These are phyloP conservation scores for Thereuonema tuberculata DNA, from an alignment of 1,140 invertebrate species.

Conservation along the genomic window DNA sequence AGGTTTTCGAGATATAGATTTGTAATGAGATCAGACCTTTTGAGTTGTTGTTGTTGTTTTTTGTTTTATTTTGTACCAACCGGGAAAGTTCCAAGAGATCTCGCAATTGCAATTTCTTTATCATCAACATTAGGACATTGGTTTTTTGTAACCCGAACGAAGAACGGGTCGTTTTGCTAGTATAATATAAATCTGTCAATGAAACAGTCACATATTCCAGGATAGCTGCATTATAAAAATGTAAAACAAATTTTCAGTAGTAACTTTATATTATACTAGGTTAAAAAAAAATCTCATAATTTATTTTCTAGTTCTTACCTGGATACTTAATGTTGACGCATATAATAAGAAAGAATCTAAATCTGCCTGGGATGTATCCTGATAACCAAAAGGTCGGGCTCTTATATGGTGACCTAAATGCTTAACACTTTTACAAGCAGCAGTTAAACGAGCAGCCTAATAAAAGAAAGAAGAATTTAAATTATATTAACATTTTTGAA, in stretches of 20 bases:
- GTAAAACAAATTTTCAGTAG: neutral
- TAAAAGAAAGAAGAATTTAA: neutral
- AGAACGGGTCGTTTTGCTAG: too few species aligned
- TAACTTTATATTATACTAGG: neutral
- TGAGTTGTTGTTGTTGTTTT: too few species aligned
- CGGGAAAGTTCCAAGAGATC: too few species aligned
- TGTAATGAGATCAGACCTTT: too few species aligned
- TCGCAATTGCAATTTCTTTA: too few species aligned
- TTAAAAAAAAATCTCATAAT: neutral
- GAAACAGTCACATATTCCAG: neutral
- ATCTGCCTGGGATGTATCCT: neutral
- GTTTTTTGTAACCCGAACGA: too few species aligned
- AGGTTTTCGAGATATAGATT: too few species aligned
- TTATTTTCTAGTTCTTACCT: constrained; percentile 6
- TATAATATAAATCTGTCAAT: too few species aligned
- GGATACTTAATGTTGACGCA: constrained; percentile 4
- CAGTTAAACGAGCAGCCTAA: constrained; percentile 7
- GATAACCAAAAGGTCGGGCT: constrained; percentile 9
- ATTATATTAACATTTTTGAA: neutral
- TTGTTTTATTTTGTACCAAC: too few species aligned
- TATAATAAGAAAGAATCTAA: constrained; percentile 9
- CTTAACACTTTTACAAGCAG: constrained; percentile 1
- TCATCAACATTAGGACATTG: too few species aligned
- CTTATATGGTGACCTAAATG: neutral
- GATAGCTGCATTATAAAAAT: neutral